These are phyloP conservation scores for Sinelater perroti DNA, from an alignment of 2,888 invertebrate species.

Conservation along the genomic window DNA sequence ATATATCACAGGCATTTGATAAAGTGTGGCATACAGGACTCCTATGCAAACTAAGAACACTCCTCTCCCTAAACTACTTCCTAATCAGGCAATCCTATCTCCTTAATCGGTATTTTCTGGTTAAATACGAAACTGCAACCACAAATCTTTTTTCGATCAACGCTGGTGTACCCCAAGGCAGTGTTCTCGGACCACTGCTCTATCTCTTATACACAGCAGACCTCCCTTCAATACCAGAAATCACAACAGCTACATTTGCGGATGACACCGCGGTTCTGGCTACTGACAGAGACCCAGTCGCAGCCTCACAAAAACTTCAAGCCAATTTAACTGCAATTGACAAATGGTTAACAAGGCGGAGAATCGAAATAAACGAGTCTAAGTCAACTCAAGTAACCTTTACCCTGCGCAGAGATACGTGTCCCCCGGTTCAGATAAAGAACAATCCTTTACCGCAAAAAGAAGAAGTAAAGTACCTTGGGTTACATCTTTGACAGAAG, in stretches of 20 bases:
- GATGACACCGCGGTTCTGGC: neutral
- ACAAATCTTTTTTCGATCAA: neutral
- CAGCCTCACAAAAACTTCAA: neutral
- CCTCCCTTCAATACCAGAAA: neutral
- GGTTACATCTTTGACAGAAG: neutral
- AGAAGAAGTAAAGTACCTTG: neutral
- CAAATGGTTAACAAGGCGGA: neutral
- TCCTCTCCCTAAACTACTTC: neutral
- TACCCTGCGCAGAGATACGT: neutral
- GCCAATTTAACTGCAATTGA: neutral
- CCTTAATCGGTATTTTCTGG: neutral
- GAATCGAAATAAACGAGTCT: neutral
- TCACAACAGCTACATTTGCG: neutral
- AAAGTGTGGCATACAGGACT: too few species aligned
- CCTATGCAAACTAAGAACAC: too few species aligned
- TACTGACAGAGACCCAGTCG: neutral
- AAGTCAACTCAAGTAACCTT: constrained; percentile 1
- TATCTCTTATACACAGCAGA: constrained; percentile 2
- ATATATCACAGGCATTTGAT: too few species aligned
- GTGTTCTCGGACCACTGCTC: neutral
- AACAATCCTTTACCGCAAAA: neutral
- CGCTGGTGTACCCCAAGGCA: neutral
- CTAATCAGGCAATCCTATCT: neutral
- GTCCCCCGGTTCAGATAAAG: neutral
- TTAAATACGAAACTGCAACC: neutral